A percentile compares a stretch with the other conserved stretches of the same genome.
Conservation (phyloP, 2,888 invertebrate species). For the Electrophaes corylata region DNA sequence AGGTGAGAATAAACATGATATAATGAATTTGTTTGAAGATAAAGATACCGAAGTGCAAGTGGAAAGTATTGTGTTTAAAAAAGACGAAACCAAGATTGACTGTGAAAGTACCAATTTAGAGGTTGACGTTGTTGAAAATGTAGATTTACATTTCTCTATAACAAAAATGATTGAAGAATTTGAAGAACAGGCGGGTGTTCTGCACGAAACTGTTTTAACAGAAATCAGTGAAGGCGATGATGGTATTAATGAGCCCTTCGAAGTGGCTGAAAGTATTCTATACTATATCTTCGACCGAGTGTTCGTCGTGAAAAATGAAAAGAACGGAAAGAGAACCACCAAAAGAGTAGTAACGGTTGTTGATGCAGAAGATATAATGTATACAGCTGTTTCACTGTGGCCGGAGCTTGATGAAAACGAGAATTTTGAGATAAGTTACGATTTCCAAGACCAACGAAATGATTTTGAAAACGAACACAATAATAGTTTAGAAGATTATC, state of each 20-base stretch:
- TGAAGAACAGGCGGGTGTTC: slow-evolving; percentile 49
- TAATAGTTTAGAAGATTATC: not conserved
- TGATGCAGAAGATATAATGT: slow-evolving; percentile 71
- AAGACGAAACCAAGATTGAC: slow-evolving; percentile 21
- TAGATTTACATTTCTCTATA: slow-evolving; percentile 61
- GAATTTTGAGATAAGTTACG: slow-evolving; percentile 1
- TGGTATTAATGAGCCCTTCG: slow-evolving; percentile 48
- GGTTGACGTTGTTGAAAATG: slow-evolving; percentile 11
- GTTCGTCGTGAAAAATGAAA: slow-evolving; percentile 51
- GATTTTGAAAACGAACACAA: slow-evolving; percentile 16
- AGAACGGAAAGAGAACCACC: slow-evolving; percentile 44
- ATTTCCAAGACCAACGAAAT: slow-evolving; percentile 9
- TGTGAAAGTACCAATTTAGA: slow-evolving; percentile 2
- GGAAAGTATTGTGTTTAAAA: not conserved
- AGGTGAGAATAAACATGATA: not conserved
- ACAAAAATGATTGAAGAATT: slow-evolving; percentile 63
- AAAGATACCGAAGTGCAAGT: not conserved
- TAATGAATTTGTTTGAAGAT: not conserved
- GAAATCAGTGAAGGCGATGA: slow-evolving; percentile 61
- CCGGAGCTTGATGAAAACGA: slow-evolving; percentile 23
- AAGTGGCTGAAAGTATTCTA: slow-evolving; percentile 66
- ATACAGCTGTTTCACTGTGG: slow-evolving; percentile 60
- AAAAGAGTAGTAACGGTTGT: slow-evolving; percentile 69
- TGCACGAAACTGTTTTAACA: slow-evolving; percentile 59
- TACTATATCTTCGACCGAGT: slow-evolving; percentile 68